These are phyloP conservation scores for Sciurus niger DNA, from an alignment of 2,113 vertebrate genomes.

Conservation along the genomic window DNA sequence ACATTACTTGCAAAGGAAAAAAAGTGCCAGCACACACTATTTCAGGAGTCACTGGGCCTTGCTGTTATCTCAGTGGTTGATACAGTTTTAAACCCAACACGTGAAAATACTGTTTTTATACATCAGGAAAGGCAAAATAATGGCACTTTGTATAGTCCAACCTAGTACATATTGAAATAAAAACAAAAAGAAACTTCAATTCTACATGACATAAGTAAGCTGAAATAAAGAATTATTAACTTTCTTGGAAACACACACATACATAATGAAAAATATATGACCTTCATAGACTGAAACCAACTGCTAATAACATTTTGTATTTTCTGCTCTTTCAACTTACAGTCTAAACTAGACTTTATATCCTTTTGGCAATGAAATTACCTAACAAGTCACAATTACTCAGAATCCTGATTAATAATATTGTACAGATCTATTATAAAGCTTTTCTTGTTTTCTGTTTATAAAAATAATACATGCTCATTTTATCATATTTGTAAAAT, in stretches of 20 bases:
- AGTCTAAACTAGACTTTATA: background rate
- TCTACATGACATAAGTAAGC: background rate
- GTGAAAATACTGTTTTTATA: conserved; percentile 21
- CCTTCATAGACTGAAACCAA: background rate
- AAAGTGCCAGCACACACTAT: background rate
- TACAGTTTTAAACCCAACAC: background rate
- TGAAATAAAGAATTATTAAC: conserved; percentile 18
- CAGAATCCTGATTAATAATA: background rate
- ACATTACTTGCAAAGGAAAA: background rate
- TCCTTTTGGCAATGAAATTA: background rate
- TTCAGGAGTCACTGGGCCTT: conserved; percentile 33
- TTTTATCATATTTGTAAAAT: background rate
- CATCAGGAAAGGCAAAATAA: conserved; percentile 15
- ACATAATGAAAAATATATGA: background rate
- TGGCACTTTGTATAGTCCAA: background rate
- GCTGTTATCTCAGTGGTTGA: background rate
- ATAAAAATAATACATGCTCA: background rate
- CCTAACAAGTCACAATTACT: background rate
- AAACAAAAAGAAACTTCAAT: background rate
- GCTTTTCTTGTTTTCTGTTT: background rate
- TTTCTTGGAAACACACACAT: background rate
- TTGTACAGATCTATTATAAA: background rate
- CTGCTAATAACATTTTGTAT: background rate
- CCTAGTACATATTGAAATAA: conserved; percentile 26
- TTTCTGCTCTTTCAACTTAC: background rate